phyloP scores from a whole-genome alignment of 1,140 invertebrate species.

The Solenopsis fugax region DNA sequence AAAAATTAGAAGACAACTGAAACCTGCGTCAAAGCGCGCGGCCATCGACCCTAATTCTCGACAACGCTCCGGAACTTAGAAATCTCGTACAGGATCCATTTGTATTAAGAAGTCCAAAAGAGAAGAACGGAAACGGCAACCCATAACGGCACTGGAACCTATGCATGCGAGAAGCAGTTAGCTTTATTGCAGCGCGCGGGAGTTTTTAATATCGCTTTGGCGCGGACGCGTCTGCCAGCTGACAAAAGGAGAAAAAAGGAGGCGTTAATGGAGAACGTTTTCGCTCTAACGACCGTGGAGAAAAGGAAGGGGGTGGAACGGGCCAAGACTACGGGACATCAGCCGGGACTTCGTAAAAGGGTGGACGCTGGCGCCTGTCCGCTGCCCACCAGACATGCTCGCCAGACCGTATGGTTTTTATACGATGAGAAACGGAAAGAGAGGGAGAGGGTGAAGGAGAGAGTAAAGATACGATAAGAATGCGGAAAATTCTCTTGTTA shows the following conservation, averaged over 20 bases:
- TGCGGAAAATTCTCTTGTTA: slow-evolving; percentile 57
- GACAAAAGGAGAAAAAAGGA: slow-evolving; percentile 81
- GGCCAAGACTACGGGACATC: slow-evolving; percentile 73
- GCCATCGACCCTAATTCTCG: slow-evolving; percentile 32
- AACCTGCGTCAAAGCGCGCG: slow-evolving; percentile 12
- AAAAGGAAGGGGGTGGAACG: slow-evolving; percentile 76
- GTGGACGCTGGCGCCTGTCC: slow-evolving; percentile 75
- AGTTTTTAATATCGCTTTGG: slow-evolving; percentile 85
- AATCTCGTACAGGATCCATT: slow-evolving; percentile 49
- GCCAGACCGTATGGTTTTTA: slow-evolving; percentile 76
- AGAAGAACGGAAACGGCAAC: slow-evolving; percentile 59
- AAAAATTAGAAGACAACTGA: not conserved
- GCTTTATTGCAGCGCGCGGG: slow-evolving; percentile 82
- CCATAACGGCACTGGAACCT: slow-evolving; percentile 66
- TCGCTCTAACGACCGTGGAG: slow-evolving; percentile 84
- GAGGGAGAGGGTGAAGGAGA: slow-evolving; percentile 50
- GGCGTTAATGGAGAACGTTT: slow-evolving; percentile 85
- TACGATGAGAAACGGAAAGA: slow-evolving; percentile 68
- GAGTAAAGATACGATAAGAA: slow-evolving; percentile 67
- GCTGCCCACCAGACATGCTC: slow-evolving; percentile 76
- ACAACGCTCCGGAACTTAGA: slow-evolving; percentile 35
- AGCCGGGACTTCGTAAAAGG: slow-evolving; percentile 71
- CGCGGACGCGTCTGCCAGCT: slow-evolving; percentile 83
- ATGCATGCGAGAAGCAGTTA: slow-evolving; percentile 80
- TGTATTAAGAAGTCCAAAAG: slow-evolving; percentile 46